These are phyloP conservation scores for Pantherophis guttatus DNA, from an alignment of 2,113 vertebrate species.

Conservation along the genomic window DNA sequence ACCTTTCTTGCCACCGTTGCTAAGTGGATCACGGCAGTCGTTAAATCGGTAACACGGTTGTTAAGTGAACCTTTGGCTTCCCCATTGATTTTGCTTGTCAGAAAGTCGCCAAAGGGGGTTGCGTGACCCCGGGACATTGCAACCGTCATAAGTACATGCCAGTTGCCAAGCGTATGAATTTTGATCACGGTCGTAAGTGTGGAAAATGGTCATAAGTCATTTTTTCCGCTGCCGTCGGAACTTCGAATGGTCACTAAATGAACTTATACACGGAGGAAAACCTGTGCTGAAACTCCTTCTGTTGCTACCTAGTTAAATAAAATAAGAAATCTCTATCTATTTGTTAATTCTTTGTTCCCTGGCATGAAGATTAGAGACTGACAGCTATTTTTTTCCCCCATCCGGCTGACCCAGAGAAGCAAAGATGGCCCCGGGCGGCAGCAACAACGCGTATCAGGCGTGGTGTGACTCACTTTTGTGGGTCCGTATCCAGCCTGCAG, in stretches of 20 bases:
- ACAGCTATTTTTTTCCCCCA: not conserved
- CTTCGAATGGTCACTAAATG: not conserved
- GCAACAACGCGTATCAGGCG: conserved; percentile 16
- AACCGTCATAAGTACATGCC: not conserved
- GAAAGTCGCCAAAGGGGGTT: too few relatives aligned
- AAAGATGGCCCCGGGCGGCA: conserved; percentile 31
- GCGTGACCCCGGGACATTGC: too few relatives aligned
- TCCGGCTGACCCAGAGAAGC: conserved; percentile 10
- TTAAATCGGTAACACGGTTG: too few relatives aligned
- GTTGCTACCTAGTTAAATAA: not conserved
- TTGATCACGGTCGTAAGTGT: not conserved
- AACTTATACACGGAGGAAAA: too few relatives aligned
- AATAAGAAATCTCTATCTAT: conserved; percentile 30
- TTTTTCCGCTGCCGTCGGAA: not conserved
- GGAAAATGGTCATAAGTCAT: not conserved
- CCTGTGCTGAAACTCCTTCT: too few relatives aligned
- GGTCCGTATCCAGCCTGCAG: not conserved
- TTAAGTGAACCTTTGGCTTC: too few relatives aligned
- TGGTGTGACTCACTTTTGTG: not conserved
- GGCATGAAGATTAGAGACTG: conserved; percentile 20
- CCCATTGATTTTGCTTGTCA: too few relatives aligned
- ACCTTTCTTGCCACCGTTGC: too few relatives aligned
- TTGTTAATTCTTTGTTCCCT: conserved; percentile 30
- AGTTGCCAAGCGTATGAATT: not conserved
- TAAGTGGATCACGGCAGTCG: too few relatives aligned